Conservation (phyloP, 2,888 invertebrate species). For the Tipula confusa region DNA sequence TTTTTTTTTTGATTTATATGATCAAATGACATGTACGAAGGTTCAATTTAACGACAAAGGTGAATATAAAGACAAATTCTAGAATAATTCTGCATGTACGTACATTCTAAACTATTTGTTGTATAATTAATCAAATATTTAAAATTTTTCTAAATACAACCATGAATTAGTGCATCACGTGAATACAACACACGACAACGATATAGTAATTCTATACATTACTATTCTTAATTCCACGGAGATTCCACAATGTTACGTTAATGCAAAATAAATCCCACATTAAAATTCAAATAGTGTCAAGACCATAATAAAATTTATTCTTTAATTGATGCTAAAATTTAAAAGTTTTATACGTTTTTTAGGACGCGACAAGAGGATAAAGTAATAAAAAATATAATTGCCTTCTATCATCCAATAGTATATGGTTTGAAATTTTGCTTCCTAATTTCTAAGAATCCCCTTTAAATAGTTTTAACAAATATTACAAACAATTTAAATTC, state of each 20-base stretch:
- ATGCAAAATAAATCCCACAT: neutral
- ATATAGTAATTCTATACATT: neutral
- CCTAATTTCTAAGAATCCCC: neutral
- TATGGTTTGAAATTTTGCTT: neutral
- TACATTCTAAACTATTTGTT: neutral
- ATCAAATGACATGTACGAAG: neutral
- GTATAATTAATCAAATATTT: neutral
- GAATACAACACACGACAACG: neutral
- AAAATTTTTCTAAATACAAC: neutral
- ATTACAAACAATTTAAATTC: too few species aligned
- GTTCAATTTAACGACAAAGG: neutral
- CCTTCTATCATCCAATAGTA: neutral
- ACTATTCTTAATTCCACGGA: too few species aligned
- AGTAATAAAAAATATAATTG: neutral
- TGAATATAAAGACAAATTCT: neutral
- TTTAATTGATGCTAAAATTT: neutral
- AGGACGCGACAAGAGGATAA: neutral
- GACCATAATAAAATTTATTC: neutral
- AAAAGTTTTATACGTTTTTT: neutral
- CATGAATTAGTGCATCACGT: neutral
- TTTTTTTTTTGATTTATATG: neutral
- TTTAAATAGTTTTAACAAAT: too few species aligned
- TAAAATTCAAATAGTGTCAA: slow-evolving; percentile 12
- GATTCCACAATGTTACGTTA: neutral
- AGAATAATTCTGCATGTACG: neutral